Conservation (phyloP, 2,797 vertebrate species). For the Macropodus opercularis region DNA sequence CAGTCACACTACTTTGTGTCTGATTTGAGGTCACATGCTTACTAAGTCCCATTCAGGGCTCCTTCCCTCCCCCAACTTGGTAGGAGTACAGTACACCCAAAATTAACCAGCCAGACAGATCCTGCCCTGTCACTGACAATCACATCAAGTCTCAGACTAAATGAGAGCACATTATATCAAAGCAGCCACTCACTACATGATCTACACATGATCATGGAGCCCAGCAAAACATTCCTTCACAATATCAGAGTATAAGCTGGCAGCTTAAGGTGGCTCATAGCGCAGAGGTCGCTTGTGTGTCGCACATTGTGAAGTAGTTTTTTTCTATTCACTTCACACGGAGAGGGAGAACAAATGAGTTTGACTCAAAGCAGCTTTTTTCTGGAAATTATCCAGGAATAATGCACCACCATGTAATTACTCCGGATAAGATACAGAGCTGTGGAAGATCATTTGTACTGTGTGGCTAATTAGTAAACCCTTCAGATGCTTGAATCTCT, state of each 20-base stretch:
- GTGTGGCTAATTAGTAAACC: conserved; percentile 86
- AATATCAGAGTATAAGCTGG: conserved; percentile 28
- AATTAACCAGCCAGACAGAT: conserved; percentile 73
- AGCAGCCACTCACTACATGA: conserved; percentile 47
- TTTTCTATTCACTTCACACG: conserved; percentile 44
- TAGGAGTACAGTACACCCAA: conserved; percentile 63
- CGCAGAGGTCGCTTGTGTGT: conserved; percentile 31
- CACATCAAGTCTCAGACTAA: conserved; percentile 70
- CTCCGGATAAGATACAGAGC: conserved; percentile 83
- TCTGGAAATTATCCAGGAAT: conserved; percentile 86
- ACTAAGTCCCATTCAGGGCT: conserved; percentile 37
- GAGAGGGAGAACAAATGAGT: conserved; percentile 73
- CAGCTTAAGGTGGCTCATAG: conserved; percentile 42
- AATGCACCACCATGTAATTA: conserved; percentile 85
- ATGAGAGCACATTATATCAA: conserved; percentile 63
- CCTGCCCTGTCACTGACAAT: conserved; percentile 73
- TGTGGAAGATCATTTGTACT: conserved; percentile 86
- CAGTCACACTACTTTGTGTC: conserved; percentile 64
- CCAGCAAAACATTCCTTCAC: conserved; percentile 45
- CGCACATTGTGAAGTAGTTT: conserved; percentile 45
- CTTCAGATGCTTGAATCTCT: conserved; percentile 82
- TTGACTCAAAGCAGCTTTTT: conserved; percentile 81
- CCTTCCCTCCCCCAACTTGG: conserved; percentile 39
- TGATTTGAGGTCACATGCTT: conserved; percentile 71
- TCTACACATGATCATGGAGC: conserved; percentile 50